Base-by-base conservation (phyloP, 2,888 invertebrate species). In the Acanthosepion lycidas region DNA sequence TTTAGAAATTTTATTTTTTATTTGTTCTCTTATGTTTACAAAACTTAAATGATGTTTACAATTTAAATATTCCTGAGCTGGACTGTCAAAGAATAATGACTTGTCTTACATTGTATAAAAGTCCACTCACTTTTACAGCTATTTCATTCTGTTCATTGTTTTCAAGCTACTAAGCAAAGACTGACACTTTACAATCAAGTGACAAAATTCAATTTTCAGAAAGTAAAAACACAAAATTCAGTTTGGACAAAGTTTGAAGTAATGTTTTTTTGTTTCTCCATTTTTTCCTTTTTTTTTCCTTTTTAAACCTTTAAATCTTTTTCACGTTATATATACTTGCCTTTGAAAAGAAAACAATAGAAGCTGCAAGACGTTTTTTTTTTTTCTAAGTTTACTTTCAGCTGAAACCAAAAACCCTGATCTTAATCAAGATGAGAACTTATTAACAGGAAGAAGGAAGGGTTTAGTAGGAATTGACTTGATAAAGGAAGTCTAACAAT, bases 131-230 rank as follows among this genome's bases (percentile, higher is more conserved):
- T n/a, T 78, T n/a, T 15, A 6, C 15, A 12, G n/a, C 5, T 33
- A 6, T 78, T n/a, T 23, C n/a, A 12, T 18, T n/a, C 15, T 5
- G 12, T 18, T 23, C 9, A n/a, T 15, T 15, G 28, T 78, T 78
- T 78, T n/a, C 78, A 78, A 78, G n/a, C 78, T 78, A 33, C 33
- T 78, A 78, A 78, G 78, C 78, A n/a, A 78, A 78, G 78, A 78
- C 9, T n/a, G 15, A 5, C 64, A 28, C 4, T 23, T 3, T 42
- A 42, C 64, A 64, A 64, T 26, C 64, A 28, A 23, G 23, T 64
- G 5, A 26, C 23, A 64, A n/a, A 78, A 78, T 42, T 78, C n/a
- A 78, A 78, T n/a, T n/a, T 15, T 78, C 15, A 15, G 18, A 78
- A 78, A 78, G 9, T 33, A 8, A 64, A 78, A 28, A 28, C 6